Conservation (phyloP, 1,140 invertebrate species). For the Brachionus plicatilis region DNA sequence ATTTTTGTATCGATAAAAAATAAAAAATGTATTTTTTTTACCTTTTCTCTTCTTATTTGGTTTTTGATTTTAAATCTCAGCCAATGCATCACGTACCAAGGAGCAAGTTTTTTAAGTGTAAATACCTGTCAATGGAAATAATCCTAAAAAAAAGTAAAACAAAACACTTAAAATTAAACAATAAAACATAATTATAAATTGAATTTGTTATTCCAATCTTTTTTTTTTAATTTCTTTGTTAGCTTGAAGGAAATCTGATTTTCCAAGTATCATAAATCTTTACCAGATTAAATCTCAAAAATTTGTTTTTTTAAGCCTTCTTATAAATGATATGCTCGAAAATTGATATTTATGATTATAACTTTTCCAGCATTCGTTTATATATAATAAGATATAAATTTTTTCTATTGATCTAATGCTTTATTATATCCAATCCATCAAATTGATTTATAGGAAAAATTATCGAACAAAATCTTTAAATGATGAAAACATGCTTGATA, state of each 20-base stretch:
- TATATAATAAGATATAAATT: not conserved
- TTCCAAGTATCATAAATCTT: not conserved
- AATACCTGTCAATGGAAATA: too few relatives aligned
- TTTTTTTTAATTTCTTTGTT: not conserved
- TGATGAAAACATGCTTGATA: too few relatives aligned
- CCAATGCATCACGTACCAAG: too few relatives aligned
- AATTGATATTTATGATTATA: not conserved
- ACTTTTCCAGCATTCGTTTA: not conserved
- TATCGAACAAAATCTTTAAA: too few relatives aligned
- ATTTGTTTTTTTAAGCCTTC: not conserved
- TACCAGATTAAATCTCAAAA: not conserved
- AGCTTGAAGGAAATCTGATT: not conserved
- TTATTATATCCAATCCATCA: not conserved
- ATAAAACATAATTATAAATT: not conserved
- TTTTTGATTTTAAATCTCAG: too few relatives aligned
- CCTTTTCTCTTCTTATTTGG: too few relatives aligned
- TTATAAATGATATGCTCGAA: not conserved
- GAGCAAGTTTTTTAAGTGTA: too few relatives aligned
- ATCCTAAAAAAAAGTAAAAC: too few relatives aligned
- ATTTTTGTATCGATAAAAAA: too few relatives aligned
- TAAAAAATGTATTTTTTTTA: too few relatives aligned
- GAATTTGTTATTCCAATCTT: not conserved
- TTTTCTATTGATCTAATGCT: not conserved
- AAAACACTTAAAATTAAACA: not conserved
- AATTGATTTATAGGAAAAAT: not conserved